Conservation (phyloP, 1,140 invertebrate genomes). For the Limonius californicus region DNA sequence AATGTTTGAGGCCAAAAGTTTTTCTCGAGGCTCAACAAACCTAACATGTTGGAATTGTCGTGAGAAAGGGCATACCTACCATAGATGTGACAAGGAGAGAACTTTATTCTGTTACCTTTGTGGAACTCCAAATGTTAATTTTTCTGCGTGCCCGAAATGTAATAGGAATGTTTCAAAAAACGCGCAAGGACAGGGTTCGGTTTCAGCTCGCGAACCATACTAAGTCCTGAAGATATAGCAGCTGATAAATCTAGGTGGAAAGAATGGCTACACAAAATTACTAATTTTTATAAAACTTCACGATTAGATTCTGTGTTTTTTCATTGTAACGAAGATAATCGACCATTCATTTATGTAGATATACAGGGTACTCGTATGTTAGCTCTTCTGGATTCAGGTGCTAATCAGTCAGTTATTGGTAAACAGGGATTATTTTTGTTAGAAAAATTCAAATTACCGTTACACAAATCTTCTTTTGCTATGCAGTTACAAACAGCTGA, state of each 20-base stretch:
- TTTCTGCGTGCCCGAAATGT: background rate
- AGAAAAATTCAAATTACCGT: background rate
- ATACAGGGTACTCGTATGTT: background rate
- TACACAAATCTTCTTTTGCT: background rate
- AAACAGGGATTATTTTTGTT: background rate
- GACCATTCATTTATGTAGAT: background rate
- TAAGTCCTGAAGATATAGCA: background rate
- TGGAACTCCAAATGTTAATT: background rate
- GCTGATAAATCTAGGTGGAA: background rate
- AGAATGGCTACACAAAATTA: background rate
- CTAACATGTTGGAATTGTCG: background rate
- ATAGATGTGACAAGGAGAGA: background rate
- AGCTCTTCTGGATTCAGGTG: background rate
- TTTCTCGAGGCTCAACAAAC: no score
- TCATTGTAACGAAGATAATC: background rate
- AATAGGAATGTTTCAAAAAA: constrained; percentile 11
- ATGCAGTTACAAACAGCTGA: background rate
- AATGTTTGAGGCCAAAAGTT: no score
- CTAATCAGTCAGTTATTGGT: background rate
- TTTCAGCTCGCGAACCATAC: background rate
- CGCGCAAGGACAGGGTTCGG: background rate
- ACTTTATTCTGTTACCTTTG: background rate
- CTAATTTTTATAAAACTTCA: background rate
- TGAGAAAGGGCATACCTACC: background rate
- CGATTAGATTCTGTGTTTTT: background rate